Evolutionary conservation across 2,888 invertebrate genomes (phyloP).

Genomic region (Hedya salicella): DNA sequence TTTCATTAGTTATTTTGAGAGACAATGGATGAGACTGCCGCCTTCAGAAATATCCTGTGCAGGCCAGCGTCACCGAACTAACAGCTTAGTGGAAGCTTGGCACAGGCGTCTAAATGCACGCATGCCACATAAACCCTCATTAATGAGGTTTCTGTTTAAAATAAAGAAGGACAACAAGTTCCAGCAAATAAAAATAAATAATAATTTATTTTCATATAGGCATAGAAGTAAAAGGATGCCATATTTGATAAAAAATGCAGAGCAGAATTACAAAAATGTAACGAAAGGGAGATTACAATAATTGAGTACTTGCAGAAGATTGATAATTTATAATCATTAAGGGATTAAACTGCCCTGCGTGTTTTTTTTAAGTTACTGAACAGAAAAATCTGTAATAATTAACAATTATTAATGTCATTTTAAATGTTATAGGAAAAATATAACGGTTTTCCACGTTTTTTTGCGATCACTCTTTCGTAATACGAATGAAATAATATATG

Average conservation of each 20-base stretch:
- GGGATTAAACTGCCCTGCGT: neutral
- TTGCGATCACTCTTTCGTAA: neutral
- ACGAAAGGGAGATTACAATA: neutral
- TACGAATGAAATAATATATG: no score
- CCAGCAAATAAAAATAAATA: neutral
- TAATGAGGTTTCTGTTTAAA: neutral
- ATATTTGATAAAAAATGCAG: conserved; percentile 1
- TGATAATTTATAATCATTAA: no score
- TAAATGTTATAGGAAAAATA: no score
- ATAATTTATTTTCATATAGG: neutral
- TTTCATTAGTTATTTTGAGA: neutral
- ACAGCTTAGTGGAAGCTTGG: neutral
- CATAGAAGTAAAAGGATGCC: neutral
- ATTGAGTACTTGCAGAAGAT: neutral
- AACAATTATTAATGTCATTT: no score
- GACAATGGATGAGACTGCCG: conserved; percentile 1
- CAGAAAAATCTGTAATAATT: no score
- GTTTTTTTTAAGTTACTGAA: neutral
- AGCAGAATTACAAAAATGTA: neutral
- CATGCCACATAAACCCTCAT: neutral
- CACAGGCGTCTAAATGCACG: neutral
- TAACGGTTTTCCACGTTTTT: neutral
- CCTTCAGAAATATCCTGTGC: conserved; percentile 1
- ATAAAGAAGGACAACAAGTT: conserved; percentile 1
- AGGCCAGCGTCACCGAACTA: neutral